Base-by-base conservation (phyloP, 53 echinoderm and acorn worm species). In the Mesocentrotus franciscanus region DNA sequence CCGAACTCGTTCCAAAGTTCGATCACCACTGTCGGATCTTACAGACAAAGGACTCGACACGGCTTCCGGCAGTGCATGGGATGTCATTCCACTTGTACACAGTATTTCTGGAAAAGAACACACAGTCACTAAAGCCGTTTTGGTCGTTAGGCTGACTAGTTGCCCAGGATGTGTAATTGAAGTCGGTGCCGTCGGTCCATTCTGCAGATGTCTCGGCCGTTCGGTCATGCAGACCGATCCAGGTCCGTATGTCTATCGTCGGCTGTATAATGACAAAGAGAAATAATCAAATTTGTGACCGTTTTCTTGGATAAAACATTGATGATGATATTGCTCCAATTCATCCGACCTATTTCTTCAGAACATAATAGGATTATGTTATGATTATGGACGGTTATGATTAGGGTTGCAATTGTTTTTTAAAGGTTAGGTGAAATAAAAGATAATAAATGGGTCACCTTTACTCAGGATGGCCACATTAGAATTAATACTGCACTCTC, bases 1-100 rank as follows among this genome's bases (percentile, higher is more conserved):
- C 64, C 29, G 22, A 10, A 15, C 4, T 76, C 2, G 76, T 76
- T 11, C 34, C 30, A 13, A 76, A 11, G 33, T 60, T 90, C n/a
- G n/a, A n/a, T n/a, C 33, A 90, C 90, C 59, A 90, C 13, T 90
- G 59, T 10, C 60, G 90, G 1, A 90, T 90, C 90, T 90, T 90
- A 24, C 90, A 90, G 17, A 90, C n/a, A 55, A 30, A 90, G 12
- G 90, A 60, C 16, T 90, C 90, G 60, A 61, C 90, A 29, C 60
- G 60, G 60, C 60, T 60, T 1, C 29, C 1, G 18, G 61, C 0
- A 8, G 8, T 24, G 61, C 90, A 90, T 29, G 90, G 60, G 11
- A 90, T 24, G 60, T 90, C 90, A 55, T 90, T 90, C 90, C 90
- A 90, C 61, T 90, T 59, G 61, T 59, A 90, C 5, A 18, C 8